Conservation (phyloP, 2,888 invertebrate species). For the Drosophila austrosaltans region DNA sequence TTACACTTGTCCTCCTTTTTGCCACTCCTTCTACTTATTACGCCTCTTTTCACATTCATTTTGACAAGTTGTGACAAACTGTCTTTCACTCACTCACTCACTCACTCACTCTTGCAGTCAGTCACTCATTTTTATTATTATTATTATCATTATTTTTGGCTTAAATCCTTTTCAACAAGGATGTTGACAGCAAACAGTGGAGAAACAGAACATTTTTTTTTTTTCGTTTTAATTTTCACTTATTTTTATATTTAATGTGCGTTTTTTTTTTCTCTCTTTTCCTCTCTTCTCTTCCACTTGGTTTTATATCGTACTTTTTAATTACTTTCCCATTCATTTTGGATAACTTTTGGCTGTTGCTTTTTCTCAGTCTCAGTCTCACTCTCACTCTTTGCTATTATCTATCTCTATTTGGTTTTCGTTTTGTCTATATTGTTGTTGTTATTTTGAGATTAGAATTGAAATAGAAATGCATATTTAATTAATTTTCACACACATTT, state of each 20-base stretch:
- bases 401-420: slow-evolving; percentile 41
- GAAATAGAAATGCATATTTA: slow-evolving; percentile 12
- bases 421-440: slow-evolving; percentile 54
- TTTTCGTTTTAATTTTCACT: slow-evolving; percentile 43
- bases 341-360: slow-evolving; percentile 64
- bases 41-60: slow-evolving; percentile 39
- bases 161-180: slow-evolving; percentile 68
- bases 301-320: slow-evolving; percentile 68
- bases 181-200: slow-evolving; percentile 60
- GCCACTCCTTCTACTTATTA: slow-evolving; percentile 9
- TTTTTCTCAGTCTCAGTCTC: neutral
- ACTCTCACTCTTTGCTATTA: neutral
- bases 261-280: slow-evolving; percentile 19
- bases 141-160: slow-evolving; percentile 71
- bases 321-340: slow-evolving; percentile 76
- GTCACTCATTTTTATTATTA: slow-evolving; percentile 57
- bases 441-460: slow-evolving; percentile 18
- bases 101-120: neutral
- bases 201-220: slow-evolving; percentile 38
- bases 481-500: slow-evolving; percentile 11
- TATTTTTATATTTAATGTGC: slow-evolving; percentile 49
- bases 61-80: slow-evolving; percentile 75
- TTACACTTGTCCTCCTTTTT: slow-evolving; percentile 12
- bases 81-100: slow-evolving; percentile 49
- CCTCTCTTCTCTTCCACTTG: slow-evolving; percentile 17